Evolutionary conservation across 2,797 vertebrate genomes (phyloP).

Genomic region (Clarias pachynema): DNA sequence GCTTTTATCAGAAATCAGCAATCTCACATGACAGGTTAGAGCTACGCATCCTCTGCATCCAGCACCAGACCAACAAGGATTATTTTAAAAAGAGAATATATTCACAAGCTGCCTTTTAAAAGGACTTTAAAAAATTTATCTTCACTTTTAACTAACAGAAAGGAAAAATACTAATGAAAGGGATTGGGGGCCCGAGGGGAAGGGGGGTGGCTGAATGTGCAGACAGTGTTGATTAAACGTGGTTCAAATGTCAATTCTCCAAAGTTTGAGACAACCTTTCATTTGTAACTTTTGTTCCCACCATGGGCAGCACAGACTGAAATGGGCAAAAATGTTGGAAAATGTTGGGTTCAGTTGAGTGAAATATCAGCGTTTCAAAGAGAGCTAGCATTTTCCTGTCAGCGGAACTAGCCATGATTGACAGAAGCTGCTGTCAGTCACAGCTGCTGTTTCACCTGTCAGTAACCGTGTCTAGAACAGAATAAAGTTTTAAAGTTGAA

Average conservation of each 20-base stretch:
- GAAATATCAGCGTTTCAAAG: constrained; percentile 10
- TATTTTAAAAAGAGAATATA: constrained; percentile 11
- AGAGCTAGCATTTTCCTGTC: not conserved
- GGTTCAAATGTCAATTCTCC: constrained; percentile 6
- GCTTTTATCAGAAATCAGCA: constrained; percentile 69
- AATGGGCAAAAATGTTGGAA: constrained; percentile 15
- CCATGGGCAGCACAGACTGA: not conserved
- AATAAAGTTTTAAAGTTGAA: not conserved
- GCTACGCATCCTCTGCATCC: constrained; percentile 57
- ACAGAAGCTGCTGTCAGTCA: not conserved
- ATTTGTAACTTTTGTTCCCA: constrained; percentile 18
- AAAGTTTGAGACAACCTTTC: constrained; percentile 30
- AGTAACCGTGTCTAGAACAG: constrained; percentile 10
- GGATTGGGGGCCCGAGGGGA: not conserved
- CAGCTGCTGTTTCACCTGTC: constrained; percentile 1
- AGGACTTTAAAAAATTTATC: not conserved
- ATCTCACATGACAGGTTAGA: constrained; percentile 58
- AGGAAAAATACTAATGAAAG: not conserved
- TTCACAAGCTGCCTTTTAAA: not conserved
- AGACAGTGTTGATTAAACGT: constrained; percentile 19
- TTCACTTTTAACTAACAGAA: constrained; percentile 15
- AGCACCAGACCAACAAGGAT: constrained; percentile 10
- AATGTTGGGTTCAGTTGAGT: constrained; percentile 5
- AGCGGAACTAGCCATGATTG: not conserved
- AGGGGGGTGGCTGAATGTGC: not conserved